Evolutionary conservation across 1,140 invertebrate genomes (phyloP).

Genomic region (Arctopsyche grandis): DNA sequence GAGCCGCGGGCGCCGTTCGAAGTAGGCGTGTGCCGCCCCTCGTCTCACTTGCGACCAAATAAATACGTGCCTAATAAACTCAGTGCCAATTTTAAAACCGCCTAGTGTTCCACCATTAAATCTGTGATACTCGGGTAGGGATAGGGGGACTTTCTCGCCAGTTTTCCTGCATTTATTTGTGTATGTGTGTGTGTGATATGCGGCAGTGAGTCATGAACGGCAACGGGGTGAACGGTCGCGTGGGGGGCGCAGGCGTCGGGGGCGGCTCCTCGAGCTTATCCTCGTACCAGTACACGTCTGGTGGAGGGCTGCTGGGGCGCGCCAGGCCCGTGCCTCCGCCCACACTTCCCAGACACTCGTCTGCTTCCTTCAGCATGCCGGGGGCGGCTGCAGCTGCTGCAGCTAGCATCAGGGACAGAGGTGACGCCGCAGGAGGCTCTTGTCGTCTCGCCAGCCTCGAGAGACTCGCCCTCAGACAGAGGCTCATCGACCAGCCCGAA

Average conservation of each 20-base stretch:
- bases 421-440: conserved; percentile 68
- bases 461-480: conserved; percentile 75
- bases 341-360: conserved; percentile 73
- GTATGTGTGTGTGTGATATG: not conserved
- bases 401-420: conserved; percentile 63
- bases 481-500: conserved; percentile 71
- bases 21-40: not conserved
- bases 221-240: conserved; percentile 51
- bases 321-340: conserved; percentile 71
- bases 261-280: conserved; percentile 62
- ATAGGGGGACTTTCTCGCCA: too few species aligned
- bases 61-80: not conserved
- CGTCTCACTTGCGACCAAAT: not conserved
- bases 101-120: not conserved
- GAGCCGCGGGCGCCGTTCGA: not conserved
- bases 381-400: conserved; percentile 62
- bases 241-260: conserved; percentile 57
- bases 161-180: not conserved
- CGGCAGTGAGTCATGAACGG: conserved; percentile 46
- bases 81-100: not conserved
- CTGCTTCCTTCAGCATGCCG: conserved; percentile 62
- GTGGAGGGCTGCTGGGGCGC: conserved; percentile 61
- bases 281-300: conserved; percentile 64
- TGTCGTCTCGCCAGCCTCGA: conserved; percentile 77
- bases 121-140: too few species aligned